These are phyloP conservation scores for Choreutis nemorana DNA, from an alignment of 2,888 invertebrate genomes.

Conservation along the genomic window DNA sequence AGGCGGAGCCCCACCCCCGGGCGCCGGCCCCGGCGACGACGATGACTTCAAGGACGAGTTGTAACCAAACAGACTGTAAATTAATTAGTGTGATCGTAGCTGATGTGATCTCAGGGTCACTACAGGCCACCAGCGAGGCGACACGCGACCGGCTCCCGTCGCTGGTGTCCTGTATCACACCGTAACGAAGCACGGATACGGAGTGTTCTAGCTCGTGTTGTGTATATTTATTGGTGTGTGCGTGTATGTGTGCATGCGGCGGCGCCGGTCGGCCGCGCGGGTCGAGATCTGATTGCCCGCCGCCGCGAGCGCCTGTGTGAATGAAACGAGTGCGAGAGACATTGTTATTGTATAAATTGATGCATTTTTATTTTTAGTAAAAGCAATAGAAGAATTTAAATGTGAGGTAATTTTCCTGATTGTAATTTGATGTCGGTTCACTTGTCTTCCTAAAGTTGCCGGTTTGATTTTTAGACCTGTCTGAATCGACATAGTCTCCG, in stretches of 20 bases:
- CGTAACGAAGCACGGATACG: slow-evolving; percentile 26
- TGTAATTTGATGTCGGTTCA: slow-evolving; percentile 19
- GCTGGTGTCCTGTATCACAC: slow-evolving; percentile 20
- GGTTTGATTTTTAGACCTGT: slow-evolving; percentile 8
- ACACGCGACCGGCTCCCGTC: slow-evolving; percentile 7
- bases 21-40: slow-evolving; percentile 73
- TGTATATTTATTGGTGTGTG: slow-evolving; percentile 53
- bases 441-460: slow-evolving; percentile 16
- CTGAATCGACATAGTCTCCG: slow-evolving; percentile 32
- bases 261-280: slow-evolving; percentile 13
- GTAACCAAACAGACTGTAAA: slow-evolving; percentile 62
- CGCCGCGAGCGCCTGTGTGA: slow-evolving; percentile 23
- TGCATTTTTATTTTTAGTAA: slow-evolving; percentile 54
- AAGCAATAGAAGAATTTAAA: slow-evolving; percentile 24
- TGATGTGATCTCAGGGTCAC: too few relatives aligned
- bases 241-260: slow-evolving; percentile 11
- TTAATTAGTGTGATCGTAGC: slow-evolving; percentile 35
- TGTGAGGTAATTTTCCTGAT: slow-evolving; percentile 24
- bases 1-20: slow-evolving; percentile 79
- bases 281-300: slow-evolving; percentile 29
- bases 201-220: slow-evolving; percentile 44
- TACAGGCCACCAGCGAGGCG: slow-evolving; percentile 20
- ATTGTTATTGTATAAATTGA: slow-evolving; percentile 37
- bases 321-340: slow-evolving; percentile 14
- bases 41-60: slow-evolving; percentile 87